phyloP scores from a whole-genome alignment of 2,888 invertebrate genomes.

The Xylota sylvarum region DNA sequence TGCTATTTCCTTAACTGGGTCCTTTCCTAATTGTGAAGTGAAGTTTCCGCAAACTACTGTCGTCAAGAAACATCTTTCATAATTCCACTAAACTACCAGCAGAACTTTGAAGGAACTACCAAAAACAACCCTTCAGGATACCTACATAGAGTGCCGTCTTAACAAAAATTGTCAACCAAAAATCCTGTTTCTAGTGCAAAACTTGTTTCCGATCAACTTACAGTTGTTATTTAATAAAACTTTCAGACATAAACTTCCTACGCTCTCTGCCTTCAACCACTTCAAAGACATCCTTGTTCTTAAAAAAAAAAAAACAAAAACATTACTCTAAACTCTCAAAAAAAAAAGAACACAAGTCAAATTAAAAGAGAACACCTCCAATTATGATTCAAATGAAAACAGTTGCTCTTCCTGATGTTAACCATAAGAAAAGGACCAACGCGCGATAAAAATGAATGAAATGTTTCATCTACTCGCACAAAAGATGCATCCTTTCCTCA shows the following conservation, averaged over 20 bases:
- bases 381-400: slow-evolving; percentile 63
- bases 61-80: too few species aligned
- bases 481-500: neutral
- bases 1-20: too few species aligned
- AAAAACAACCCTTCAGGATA: neutral
- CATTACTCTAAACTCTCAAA: neutral
- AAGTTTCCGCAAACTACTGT: too few species aligned
- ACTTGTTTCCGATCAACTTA: slow-evolving; percentile 32
- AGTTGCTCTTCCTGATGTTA: slow-evolving; percentile 49
- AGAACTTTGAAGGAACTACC: neutral
- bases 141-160: neutral
- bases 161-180: neutral
- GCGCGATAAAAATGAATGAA: slow-evolving; percentile 33
- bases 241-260: neutral
- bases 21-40: too few species aligned
- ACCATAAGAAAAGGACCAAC: slow-evolving; percentile 34
- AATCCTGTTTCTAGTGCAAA: neutral
- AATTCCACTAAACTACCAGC: too few species aligned
- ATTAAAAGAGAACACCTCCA: slow-evolving; percentile 58
- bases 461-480: slow-evolving; percentile 34
- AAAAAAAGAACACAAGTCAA: neutral
- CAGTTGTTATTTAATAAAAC: neutral
- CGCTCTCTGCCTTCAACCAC: neutral
- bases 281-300: neutral
- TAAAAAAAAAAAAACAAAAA: neutral